Base-by-base conservation (phyloP, 2,888 invertebrate genomes). In the Oxycera nigricornis region DNA sequence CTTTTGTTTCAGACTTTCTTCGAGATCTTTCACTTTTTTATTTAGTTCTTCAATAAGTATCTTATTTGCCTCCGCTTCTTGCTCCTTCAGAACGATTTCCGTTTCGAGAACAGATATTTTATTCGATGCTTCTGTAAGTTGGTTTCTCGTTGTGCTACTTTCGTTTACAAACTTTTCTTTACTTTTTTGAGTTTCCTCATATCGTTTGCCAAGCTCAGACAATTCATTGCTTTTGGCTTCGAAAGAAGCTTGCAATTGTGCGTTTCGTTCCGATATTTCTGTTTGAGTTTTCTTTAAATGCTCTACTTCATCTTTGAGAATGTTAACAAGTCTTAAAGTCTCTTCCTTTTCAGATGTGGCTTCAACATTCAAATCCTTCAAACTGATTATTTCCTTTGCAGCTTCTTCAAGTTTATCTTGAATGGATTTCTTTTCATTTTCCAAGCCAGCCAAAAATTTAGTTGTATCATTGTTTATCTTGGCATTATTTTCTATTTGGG, bases 261-360 rank as follows among this genome's bases (percentile, higher is more conserved):
- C 9, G 22, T 55, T 30, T 20, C 31, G 4, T 4, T 52, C 17
- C 20, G 22, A 35, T 22, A 70, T 6, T 20, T 70, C 31, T 11
- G 7, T 7, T 6, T 70, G 52, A 28, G 35, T 11, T 31, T 28
- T 31, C 55, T 70, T 70, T 6, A 30, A 31, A 9, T 7, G 30
- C 35, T 70, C 52, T 46, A 46, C 31, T 35, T 70, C 70, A 4
- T 11, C 11, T 55, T 70, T 30, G 2, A 55, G 85, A 77, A 83
- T 85, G 79, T 87, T 87, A 77, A 86, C 86, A 77, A 85, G 83
- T 80, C 86, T 86, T 1, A 86, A 84, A 1, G 84, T 82, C 80
- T 87, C 87, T 76, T 83, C 87, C 24, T 87, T 81, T 74, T 87
- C 79, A 74, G 80, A 83, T 82, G 87, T n/a, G 22, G 39, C 30